Evolutionary conservation across 2,797 vertebrate genomes (phyloP).

Genomic region (Eulemur coronatus): DNA sequence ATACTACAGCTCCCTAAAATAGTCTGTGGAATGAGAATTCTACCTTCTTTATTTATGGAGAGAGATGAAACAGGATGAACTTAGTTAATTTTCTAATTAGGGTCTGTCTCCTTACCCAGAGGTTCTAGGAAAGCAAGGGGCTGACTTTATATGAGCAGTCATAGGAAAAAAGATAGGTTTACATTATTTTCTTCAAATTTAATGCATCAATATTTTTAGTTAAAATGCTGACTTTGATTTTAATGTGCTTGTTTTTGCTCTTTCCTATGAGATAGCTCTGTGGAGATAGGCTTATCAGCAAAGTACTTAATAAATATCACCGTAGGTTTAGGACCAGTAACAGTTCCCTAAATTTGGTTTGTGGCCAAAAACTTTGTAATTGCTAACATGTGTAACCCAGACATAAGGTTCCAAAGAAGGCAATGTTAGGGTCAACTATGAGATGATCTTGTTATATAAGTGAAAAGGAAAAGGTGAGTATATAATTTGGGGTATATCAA

Average conservation of each 20-base stretch:
- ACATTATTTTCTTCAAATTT: neutral
- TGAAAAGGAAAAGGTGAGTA: neutral
- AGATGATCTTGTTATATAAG: neutral
- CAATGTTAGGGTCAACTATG: neutral
- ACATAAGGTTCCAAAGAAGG: neutral
- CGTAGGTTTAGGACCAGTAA: neutral
- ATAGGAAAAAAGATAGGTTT: neutral
- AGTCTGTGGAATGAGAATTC: neutral
- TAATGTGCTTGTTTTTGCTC: constrained; percentile 9
- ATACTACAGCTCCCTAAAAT: neutral
- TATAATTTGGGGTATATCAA: neutral
- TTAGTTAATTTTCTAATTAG: neutral
- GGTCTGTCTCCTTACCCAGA: neutral
- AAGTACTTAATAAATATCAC: neutral
- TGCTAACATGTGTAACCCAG: neutral
- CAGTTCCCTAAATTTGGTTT: neutral
- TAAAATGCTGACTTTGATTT: constrained; percentile 30
- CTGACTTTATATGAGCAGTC: neutral
- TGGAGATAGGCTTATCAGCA: neutral
- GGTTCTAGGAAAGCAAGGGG: neutral
- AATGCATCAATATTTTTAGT: neutral
- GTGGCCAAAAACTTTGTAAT: neutral
- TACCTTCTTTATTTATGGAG: neutral
- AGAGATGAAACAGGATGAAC: neutral
- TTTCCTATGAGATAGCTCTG: neutral